Evolutionary conservation across 2,113 vertebrate genomes (phyloP), one percentile per base, ranked within the genome.

Genomic region (Lepidothrix coronata): DNA sequence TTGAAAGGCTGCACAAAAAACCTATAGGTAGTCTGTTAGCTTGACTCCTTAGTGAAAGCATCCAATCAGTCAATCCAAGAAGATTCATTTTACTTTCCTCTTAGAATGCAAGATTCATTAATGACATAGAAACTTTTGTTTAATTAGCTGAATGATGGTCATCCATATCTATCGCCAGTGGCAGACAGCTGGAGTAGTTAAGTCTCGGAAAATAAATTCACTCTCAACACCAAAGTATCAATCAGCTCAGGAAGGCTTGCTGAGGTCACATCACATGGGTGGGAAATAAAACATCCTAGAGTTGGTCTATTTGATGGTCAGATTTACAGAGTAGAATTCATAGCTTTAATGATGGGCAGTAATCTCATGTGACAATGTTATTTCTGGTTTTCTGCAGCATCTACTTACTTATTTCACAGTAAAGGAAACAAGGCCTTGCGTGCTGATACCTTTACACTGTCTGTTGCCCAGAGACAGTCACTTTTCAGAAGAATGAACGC

Each of bases 131-230:
- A 96, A 84, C 37, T 96, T 96, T 97, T 8, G 27, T 91, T 94
- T 98, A 98, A 98, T 98, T 98, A 97, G 92, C 85, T 93, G 92
- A 97, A 96, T 97, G 82, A 97, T 44, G 81, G 93, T 97, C 95
- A 97, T 98, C 94, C 79, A 97, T 98, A 98, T 97, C 93, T 97
- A 96, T 97, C 67, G 17, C 94, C 89, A 89, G 78, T 71, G 97
- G 66, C 72, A 97, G 97, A 97, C 80, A 98, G 81, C 91, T 93
- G 94, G 95, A 97, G 96, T 96, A 96, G 96, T 97, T 98, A 96
- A 98, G 78, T 95, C 41, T 76, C 95, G 91, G 91, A 95, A 98
- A 98, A 98, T 97, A 96, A 98, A 98, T 98, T 96, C 92, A 74
- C 94, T 97, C 70, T 96, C 85, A 94, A 70, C 87, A 62, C 62